phyloP scores from a whole-genome alignment of 1,140 invertebrate genomes.

The Sitobion miscanthi region DNA sequence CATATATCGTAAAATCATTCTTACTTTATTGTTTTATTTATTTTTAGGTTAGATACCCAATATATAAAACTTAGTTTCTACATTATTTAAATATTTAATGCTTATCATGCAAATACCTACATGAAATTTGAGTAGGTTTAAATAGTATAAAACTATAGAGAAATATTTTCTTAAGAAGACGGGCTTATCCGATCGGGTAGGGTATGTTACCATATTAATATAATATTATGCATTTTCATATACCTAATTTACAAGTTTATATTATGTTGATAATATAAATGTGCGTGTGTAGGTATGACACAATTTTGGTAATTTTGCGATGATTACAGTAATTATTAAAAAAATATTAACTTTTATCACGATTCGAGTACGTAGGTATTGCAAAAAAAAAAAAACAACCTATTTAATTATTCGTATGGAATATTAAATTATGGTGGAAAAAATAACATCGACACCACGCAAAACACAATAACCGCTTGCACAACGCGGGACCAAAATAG shows the following conservation, averaged over 20 bases:
- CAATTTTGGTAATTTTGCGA: neutral
- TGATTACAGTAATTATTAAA: conserved; percentile 25
- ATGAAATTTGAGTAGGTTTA: neutral
- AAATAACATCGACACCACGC: conserved; percentile 18
- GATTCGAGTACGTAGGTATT: neutral
- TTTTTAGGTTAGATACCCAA: neutral
- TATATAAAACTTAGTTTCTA: no score
- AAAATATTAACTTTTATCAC: conserved; percentile 30
- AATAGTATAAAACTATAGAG: neutral
- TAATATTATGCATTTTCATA: neutral
- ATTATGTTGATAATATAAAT: neutral
- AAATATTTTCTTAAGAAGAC: neutral
- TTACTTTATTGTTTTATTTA: neutral
- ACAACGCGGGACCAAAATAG: neutral
- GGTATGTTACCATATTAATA: neutral
- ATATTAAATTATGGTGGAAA: conserved; percentile 6
- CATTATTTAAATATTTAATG: neutral
- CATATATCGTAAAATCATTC: no score
- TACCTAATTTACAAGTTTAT: neutral
- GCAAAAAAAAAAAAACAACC: neutral
- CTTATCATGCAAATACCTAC: neutral
- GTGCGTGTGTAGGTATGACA: neutral
- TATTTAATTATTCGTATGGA: conserved; percentile 11
- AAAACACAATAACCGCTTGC: neutral
- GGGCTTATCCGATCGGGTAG: neutral